phyloP scores from a whole-genome alignment of 1,140 invertebrate genomes.

The Nasonia giraulti region DNA sequence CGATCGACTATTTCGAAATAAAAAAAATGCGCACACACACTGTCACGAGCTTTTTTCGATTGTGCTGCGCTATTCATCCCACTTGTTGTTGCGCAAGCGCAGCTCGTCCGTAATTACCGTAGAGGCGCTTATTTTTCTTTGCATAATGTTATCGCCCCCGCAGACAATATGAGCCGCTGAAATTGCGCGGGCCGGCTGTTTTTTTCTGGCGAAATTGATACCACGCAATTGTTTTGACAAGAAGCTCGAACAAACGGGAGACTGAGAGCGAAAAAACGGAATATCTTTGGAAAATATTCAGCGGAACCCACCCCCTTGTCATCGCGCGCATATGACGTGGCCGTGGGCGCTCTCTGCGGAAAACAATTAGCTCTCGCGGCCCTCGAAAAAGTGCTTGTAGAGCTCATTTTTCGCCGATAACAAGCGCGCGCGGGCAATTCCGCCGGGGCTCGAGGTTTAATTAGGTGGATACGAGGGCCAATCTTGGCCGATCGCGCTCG shows the following conservation, averaged over 20 bases:
- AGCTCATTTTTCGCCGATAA: constrained; percentile 32
- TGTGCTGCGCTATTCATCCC: too few species aligned
- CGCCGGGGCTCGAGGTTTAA: not conserved
- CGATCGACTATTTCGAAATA: not conserved
- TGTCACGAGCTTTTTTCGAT: too few species aligned
- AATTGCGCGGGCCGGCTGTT: not conserved
- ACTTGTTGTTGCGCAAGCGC: too few species aligned
- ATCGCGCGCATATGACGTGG: not conserved
- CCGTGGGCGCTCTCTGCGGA: not conserved
- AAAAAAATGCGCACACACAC: too few species aligned
- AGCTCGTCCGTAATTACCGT: too few species aligned
- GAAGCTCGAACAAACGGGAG: not conserved
- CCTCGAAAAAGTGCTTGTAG: not conserved
- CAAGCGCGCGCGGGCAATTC: not conserved
- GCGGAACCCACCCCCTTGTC: not conserved
- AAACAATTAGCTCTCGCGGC: constrained; percentile 26
- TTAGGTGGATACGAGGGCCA: constrained; percentile 29
- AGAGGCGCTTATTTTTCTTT: not conserved
- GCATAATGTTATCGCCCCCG: not conserved
- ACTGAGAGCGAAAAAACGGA: too few species aligned
- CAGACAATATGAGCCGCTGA: not conserved
- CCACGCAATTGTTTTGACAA: not conserved
- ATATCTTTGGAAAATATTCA: not conserved
- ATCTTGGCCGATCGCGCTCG: constrained; percentile 14
- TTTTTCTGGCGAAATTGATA: not conserved